A percentile compares a stretch with the other conserved stretches of the same genome.
Evolutionary conservation across 2,113 vertebrate species (phyloP).

Genomic region (Hippocampus mohnikei): DNA sequence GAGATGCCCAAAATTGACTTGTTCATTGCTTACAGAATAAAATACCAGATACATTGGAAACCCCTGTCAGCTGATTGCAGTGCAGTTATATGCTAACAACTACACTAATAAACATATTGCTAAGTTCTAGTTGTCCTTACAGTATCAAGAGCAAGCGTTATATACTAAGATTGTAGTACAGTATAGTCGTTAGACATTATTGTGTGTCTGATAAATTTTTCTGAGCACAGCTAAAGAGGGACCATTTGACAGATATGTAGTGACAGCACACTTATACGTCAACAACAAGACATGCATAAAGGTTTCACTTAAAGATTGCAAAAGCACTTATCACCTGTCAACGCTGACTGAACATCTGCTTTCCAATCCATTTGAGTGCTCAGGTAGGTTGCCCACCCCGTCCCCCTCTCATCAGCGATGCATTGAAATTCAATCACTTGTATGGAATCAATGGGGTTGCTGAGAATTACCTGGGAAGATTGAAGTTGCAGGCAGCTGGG

Average conservation of each 20-base stretch:
- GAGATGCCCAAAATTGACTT: no score
- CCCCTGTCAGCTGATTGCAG: no score
- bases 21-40: no score
- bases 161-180: background rate
- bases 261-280: constrained; percentile 39
- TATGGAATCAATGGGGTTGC: constrained; percentile 67
- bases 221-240: background rate
- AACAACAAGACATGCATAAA: constrained; percentile 53
- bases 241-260: constrained; percentile 36
- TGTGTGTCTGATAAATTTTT: background rate
- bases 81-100: no score
- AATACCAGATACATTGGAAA: no score
- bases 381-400: constrained; percentile 37
- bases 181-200: no score
- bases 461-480: constrained; percentile 72
- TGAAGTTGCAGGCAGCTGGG: constrained; percentile 63
- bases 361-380: constrained; percentile 65
- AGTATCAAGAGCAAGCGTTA: background rate
- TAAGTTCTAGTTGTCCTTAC: no score
- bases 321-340: constrained; percentile 65
- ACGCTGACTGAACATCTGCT: constrained; percentile 57
- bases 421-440: constrained; percentile 73
- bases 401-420: constrained; percentile 54
- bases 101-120: no score
- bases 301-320: constrained; percentile 55